Conservation (phyloP, 2,797 vertebrate species). For the Myripristis murdjan region DNA sequence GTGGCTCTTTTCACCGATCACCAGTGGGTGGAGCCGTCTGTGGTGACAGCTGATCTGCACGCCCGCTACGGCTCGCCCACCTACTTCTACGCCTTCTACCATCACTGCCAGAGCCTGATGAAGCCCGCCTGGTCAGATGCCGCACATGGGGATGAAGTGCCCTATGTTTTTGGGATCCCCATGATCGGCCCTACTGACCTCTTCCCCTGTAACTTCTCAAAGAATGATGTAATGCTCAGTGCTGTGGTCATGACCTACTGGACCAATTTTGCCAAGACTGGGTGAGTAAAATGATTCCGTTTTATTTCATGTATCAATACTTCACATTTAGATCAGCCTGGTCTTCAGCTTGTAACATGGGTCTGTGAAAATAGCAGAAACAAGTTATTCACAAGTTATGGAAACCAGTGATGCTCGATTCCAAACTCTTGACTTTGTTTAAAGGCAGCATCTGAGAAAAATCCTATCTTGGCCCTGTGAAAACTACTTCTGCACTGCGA, state of each 20-base stretch:
- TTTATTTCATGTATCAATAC: not conserved
- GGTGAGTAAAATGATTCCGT: constrained; percentile 85
- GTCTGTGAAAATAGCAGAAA: constrained; percentile 15
- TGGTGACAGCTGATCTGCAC: constrained; percentile 97
- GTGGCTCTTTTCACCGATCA: constrained; percentile 99
- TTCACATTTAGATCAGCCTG: not conserved
- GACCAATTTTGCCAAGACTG: constrained; percentile 99
- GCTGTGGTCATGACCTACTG: constrained; percentile 99
- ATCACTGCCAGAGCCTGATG: constrained; percentile 99
- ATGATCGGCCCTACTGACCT: constrained; percentile 99
- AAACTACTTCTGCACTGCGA: constrained; percentile 35
- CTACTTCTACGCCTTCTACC: constrained; percentile 99
- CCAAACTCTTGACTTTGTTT: constrained; percentile 24
- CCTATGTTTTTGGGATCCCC: constrained; percentile 97
- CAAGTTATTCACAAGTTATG: constrained; percentile 33
- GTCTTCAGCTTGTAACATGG: not conserved
- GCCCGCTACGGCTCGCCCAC: constrained; percentile 97
- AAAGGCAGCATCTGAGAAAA: constrained; percentile 40
- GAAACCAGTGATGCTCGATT: constrained; percentile 44
- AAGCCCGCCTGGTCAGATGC: constrained; percentile 98
- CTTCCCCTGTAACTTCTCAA: constrained; percentile 99
- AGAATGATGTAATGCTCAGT: constrained; percentile 98
- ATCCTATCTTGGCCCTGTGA: constrained; percentile 46
- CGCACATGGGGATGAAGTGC: constrained; percentile 97
- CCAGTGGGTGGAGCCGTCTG: constrained; percentile 98